Evolutionary conservation across 2,888 invertebrate species (phyloP).

Genomic region (Proisotoma minuta): DNA sequence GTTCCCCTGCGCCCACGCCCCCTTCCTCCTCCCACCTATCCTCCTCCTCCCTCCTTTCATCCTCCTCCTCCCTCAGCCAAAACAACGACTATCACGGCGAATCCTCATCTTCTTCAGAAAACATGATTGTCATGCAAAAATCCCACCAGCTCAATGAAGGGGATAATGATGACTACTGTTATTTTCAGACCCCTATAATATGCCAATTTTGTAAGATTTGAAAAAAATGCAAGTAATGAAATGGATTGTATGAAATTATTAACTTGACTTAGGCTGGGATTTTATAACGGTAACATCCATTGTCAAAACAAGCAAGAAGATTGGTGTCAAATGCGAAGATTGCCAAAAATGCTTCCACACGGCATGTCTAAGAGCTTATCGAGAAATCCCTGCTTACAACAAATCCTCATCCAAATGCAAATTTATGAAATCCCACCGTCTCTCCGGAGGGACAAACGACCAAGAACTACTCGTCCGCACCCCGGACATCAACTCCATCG

Average conservation of each 20-base stretch:
- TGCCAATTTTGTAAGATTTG: conserved; percentile 44
- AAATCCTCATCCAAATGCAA: conserved; percentile 14
- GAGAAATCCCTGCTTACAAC: conserved; percentile 21
- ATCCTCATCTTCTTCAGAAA: too few relatives aligned
- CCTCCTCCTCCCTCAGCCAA: too few relatives aligned
- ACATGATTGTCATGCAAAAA: conserved; percentile 9
- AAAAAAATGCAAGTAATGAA: background rate
- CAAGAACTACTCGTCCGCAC: conserved; percentile 20
- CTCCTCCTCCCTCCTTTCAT: too few relatives aligned
- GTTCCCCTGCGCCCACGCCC: conserved; percentile 32
- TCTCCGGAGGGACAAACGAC: conserved; percentile 22
- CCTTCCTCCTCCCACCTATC: too few relatives aligned
- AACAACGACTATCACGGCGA: background rate
- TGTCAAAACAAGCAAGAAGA: conserved; percentile 52
- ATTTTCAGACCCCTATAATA: conserved; percentile 36
- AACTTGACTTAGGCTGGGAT: conserved; percentile 57
- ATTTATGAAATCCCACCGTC: conserved; percentile 13
- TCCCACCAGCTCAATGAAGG: conserved; percentile 27
- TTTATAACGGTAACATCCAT: conserved; percentile 58
- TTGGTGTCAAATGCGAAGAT: conserved; percentile 59
- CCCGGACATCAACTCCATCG: conserved; percentile 32
- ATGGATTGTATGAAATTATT: conserved; percentile 18
- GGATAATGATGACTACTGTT: conserved; percentile 5
- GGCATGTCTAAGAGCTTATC: conserved; percentile 34
- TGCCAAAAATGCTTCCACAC: conserved; percentile 42